phyloP scores from a whole-genome alignment of 2,797 vertebrate genomes.

The Australoheros facetus region DNA sequence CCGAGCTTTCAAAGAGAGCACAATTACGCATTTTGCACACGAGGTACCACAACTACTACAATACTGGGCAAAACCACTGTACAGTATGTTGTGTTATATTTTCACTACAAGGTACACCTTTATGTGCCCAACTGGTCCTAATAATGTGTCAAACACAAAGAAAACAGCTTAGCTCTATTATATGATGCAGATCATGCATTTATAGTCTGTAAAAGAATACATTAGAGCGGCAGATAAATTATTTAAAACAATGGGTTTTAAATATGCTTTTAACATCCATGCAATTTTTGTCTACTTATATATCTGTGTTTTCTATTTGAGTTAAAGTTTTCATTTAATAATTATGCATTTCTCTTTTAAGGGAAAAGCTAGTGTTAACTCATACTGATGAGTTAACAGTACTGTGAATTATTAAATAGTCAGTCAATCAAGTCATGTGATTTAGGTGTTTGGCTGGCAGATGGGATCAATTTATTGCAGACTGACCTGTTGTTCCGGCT shows the following conservation, averaged over 20 bases:
- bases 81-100: neutral
- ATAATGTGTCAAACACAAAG: conserved; percentile 3
- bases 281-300: no score
- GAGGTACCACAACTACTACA: neutral
- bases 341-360: neutral
- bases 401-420: neutral
- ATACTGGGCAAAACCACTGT: neutral
- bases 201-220: conserved; percentile 45
- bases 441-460: neutral
- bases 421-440: neutral
- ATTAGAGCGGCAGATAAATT: conserved; percentile 52
- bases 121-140: neutral
- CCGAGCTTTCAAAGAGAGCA: neutral
- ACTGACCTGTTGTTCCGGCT: neutral
- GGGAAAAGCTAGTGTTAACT: neutral
- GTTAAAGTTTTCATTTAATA: neutral
- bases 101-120: neutral
- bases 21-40: neutral
- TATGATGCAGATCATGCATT: conserved; percentile 5
- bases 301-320: no score
- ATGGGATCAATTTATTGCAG: neutral
- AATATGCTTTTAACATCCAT: neutral
- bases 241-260: conserved; percentile 12
- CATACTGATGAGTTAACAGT: neutral
- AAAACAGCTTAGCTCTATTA: conserved; percentile 13